Base-by-base conservation (phyloP, 1,140 invertebrate species). In the Artemia franciscana region DNA sequence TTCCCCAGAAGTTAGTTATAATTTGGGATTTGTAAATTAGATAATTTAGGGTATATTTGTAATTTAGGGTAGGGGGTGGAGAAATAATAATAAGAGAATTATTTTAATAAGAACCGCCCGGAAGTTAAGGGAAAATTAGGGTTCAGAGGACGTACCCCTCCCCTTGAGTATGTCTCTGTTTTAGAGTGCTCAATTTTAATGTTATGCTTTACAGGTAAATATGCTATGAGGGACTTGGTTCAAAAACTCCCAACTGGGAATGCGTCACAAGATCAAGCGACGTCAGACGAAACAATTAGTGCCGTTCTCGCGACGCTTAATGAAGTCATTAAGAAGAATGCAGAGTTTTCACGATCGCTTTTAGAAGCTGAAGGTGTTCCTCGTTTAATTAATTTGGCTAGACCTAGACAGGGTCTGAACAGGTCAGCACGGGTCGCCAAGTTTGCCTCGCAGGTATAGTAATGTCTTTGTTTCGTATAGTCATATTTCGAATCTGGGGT, bases 251-350 rank as follows among this genome's bases (percentile, higher is more conserved):
- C 94, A 2, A 87, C 86, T 23, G 86, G 87, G 1, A 88, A 86
- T 72, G 80, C 84, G 15, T 24, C 26, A 5, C 60, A 60, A 9
- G 60, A 60, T 18, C 26, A 24, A 12, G 87, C 85, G 61, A 91
- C 89, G 12, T 93, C 91, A 4, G 94, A 98, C 75, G 92, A 96
- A 69, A 98, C 95, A 26, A 91, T 98, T 67, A 90, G 90, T 59
- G 94, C 94, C 23, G 91, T 98, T 27, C 78, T 98, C 58, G 93
- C 93, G 3, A 96, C 94, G 1, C 77, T 98, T 15, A 96, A 98
- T 77, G 95, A 98, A 77, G 91, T 97, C 15, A 92, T 98, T 57
- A 89, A 92, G 74, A 92, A 91, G 73, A 95, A 91, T 74, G 86
- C 89, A 0, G 91, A 96, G 73, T 96, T 97, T 76, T 69, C 58